A percentile compares a stretch with the other conserved stretches of the same genome.
These are phyloP conservation scores for Cephonodes hylas DNA, from an alignment of 2,888 invertebrate genomes.

Conservation along the genomic window DNA sequence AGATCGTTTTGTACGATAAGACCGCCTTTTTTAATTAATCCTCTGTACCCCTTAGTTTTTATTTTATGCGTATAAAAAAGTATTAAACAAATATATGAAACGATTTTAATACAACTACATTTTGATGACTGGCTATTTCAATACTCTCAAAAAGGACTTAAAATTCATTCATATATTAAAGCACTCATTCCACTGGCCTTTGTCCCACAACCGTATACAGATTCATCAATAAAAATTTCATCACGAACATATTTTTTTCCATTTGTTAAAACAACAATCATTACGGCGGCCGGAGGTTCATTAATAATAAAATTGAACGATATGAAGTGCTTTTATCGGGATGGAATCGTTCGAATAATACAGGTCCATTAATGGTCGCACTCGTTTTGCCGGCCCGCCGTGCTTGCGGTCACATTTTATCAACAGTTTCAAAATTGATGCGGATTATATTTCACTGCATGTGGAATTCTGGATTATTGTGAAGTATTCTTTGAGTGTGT, in stretches of 20 bases:
- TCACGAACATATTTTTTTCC: not conserved
- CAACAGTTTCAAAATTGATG: too few relatives aligned
- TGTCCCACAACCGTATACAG: not conserved
- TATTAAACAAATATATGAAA: too few relatives aligned
- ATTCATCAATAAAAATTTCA: not conserved
- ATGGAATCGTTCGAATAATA: not conserved
- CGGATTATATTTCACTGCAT: too few relatives aligned
- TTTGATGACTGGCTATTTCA: not conserved
- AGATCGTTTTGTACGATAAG: too few relatives aligned
- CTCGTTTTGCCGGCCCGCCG: not conserved
- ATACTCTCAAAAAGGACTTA: not conserved
- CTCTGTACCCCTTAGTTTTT: too few relatives aligned
- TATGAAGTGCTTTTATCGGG: constrained; percentile 8
- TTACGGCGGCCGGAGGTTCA: constrained; percentile 2
- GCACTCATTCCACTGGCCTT: not conserved
- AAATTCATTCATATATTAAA: not conserved
- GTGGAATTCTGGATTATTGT: too few relatives aligned
- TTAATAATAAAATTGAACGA: constrained; percentile 8
- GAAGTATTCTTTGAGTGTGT: too few relatives aligned
- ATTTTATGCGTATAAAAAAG: too few relatives aligned
- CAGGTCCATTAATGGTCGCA: not conserved
- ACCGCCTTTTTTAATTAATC: too few relatives aligned
- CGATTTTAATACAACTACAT: too few relatives aligned
- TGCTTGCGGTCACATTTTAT: not conserved
- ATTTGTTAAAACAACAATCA: constrained; percentile 9